Percentiles rank a stretch among this genome's conserved stretches.
These are phyloP conservation scores for Bucco capensis DNA, from an alignment of 2,113 vertebrate genomes.

Conservation along the genomic window DNA sequence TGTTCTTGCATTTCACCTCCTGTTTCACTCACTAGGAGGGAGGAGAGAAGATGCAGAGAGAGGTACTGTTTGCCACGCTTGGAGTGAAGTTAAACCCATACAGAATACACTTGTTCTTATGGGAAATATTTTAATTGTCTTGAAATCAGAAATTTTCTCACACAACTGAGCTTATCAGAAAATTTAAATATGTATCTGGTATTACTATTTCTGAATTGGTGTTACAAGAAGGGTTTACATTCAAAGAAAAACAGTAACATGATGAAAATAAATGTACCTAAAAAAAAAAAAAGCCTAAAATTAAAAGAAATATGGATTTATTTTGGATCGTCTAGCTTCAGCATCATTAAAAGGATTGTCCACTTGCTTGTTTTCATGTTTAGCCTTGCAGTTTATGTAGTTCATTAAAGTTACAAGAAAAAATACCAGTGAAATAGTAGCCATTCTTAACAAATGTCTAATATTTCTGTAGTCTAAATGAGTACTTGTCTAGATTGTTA, in stretches of 20 bases:
- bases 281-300: background rate
- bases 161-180: background rate
- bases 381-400: background rate
- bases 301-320: background rate
- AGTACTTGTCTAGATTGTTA: background rate
- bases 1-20: background rate
- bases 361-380: rapidly evolving
- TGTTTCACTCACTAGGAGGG: background rate
- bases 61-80: background rate
- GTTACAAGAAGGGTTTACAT: background rate
- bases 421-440: background rate
- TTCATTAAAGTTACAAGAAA: background rate
- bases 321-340: background rate
- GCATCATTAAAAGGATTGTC: background rate
- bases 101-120: background rate
- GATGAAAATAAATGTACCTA: background rate
- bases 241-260: background rate
- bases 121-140: background rate
- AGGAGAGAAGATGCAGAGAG: background rate
- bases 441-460: background rate
- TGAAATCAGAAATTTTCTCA: background rate
- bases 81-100: background rate
- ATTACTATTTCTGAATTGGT: background rate
- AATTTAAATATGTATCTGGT: background rate
- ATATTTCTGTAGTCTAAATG: background rate